Base-by-base conservation (phyloP, 2,113 vertebrate species). In the Pao palembangensis region DNA sequence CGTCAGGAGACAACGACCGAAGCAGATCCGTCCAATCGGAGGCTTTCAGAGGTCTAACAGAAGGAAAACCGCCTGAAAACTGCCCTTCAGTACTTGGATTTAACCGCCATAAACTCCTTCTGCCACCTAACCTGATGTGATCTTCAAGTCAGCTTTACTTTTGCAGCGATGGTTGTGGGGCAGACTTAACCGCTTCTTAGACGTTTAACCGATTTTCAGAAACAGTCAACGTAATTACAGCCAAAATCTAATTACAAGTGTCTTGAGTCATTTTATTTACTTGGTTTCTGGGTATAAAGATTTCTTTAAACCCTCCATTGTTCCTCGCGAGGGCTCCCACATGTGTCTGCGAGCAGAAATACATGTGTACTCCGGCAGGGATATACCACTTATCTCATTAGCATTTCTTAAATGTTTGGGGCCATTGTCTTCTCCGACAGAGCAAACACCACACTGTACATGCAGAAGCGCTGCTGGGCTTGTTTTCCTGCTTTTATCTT, bases 1-100 rank as follows among this genome's bases (percentile, higher is more conserved):
- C 84, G 83, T 91, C 70, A 78, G 6, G 59, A 71, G 86, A 75
- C 78, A 87, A 88, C 92, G 90, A 94, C 92, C 91, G 92, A 91
- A 86, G 62, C 72, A 75, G 76, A 71, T 66, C 64, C 50, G 5
- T 63, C 58, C 70, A 65, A 75, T 75, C 73, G 25, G 49, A 57
- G 68, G 50, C 62, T 55, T 28, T n/a, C 34, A 54, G 66, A 62
- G 64, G 55, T 47, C 19, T 28, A 1, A 49, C n/a, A 38, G 44
- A 61, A 76, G 73, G 61, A 61, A 78, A 65, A n/a, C 51, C 55
- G 61, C 62, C 75, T 57, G 44, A 77, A 68, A 69, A 55, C 34
- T 16, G 0, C 34, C 6, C 38, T 75, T 61, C 59, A 38, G 34
- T 12, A 38, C 11, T 38, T 38, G 11, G 34, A 38, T 28, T 28